These are phyloP conservation scores for Henricia sp. DNA, from an alignment of 53 echinoderm and acorn worm species.

Conservation along the genomic window DNA sequence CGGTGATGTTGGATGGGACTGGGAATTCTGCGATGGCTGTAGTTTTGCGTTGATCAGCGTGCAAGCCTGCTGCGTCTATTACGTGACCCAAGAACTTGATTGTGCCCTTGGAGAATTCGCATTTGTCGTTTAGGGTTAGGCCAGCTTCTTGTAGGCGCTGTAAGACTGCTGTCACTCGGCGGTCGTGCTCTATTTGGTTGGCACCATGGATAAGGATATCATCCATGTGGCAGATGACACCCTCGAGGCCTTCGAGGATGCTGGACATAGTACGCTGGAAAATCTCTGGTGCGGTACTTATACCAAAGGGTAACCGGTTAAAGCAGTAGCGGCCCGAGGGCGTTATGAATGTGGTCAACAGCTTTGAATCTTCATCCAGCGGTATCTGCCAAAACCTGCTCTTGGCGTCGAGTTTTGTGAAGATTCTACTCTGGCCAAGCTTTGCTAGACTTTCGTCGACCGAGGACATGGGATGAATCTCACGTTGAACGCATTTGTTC, in stretches of 20 bases:
- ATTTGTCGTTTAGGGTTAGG: conserved; percentile 28
- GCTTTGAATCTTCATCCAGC: conserved; percentile 40
- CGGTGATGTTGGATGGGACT: neutral
- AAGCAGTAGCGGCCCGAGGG: no score
- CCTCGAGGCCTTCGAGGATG: conserved; percentile 10
- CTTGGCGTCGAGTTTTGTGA: conserved; percentile 58
- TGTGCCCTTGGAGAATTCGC: neutral
- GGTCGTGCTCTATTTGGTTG: conserved; percentile 43
- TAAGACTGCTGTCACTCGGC: conserved; percentile 30
- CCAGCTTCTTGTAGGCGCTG: conserved; percentile 10
- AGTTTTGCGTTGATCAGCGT: conserved; percentile 2
- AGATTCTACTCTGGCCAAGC: conserved; percentile 23
- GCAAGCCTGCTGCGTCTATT: neutral
- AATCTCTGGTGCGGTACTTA: no score
- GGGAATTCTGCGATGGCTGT: conserved; percentile 17
- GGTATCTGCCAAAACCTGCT: conserved; percentile 70
- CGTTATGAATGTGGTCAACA: conserved; percentile 58
- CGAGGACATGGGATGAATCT: neutral
- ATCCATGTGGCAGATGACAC: conserved; percentile 50
- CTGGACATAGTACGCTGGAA: neutral
- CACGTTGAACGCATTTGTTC: conserved; percentile 33
- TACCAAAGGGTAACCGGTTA: no score
- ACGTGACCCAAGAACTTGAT: conserved; percentile 20
- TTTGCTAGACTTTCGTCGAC: conserved; percentile 49
- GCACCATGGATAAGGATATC: conserved; percentile 33